Base-by-base conservation (phyloP, 2,888 invertebrate genomes). In the Tiphia femorata region DNA sequence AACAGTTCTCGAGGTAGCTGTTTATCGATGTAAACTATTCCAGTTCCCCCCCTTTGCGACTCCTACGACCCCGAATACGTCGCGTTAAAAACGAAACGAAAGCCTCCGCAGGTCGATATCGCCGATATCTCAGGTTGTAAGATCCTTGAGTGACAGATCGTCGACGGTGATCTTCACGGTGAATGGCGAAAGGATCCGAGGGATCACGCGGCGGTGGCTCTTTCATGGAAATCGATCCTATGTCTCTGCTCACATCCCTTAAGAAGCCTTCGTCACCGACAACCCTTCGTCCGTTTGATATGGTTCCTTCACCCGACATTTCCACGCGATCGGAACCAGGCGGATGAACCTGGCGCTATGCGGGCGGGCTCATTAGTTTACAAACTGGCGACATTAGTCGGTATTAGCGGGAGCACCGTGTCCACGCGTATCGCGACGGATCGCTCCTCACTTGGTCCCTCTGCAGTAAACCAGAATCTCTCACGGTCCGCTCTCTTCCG, bases 121-220 rank as follows among this genome's bases (percentile, higher is more conserved):
- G 65, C 50, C 64, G 62, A 66, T 76, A 72, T 73, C 72, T 70
- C 33, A 56, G 60, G 53, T 63, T 58, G 63, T 74, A 66, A 69
- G 73, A 70, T 58, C 61, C 54, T 55, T 60, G 64, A 58, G 61
- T 56, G 66, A 63, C 59, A 62, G 62, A 70, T 64, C 64, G 59
- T 44, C 50, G 56, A 43, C 41, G 38, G 33, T 42, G 65, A 64
- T 70, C 62, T 58, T 56, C 55, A 49, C 12, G 8, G 41, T 60
- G 52, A 62, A 66, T 70, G 62, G 52, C 70, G 47, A 58, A 67
- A 51, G 58, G 25, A 49, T 42, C 41, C 20, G 37, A 21, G 25
- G n/a, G 19, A 16, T 37, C 43, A 42, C 42, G 14, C 37, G 35
- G 10, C 25, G 17, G 50, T 25, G 16, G 8, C 37, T 4, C 37